Evolutionary conservation across 2,888 invertebrate species (phyloP).

Genomic region (Diaperis boleti): DNA sequence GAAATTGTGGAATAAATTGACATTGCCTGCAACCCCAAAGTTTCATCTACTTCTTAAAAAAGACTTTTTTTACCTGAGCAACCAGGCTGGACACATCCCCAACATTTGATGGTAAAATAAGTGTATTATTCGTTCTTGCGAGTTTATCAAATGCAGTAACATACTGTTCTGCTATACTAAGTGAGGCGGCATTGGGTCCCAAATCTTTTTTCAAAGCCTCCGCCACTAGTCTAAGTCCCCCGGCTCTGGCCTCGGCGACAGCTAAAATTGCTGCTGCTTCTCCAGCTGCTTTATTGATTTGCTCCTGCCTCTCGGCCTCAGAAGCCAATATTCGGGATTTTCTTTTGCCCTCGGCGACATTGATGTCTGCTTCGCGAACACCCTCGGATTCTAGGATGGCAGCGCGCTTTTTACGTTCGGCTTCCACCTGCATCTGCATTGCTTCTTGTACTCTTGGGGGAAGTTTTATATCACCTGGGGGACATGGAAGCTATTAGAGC

Average conservation of each 20-base stretch:
- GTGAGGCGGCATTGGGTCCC: conserved; percentile 90
- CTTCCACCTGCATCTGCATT: conserved; percentile 99
- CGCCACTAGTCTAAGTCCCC: conserved; percentile 84
- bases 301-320: conserved; percentile 95
- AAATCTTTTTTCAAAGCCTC: conserved; percentile 70
- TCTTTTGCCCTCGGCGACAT: conserved; percentile 97
- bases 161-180: conserved; percentile 96
- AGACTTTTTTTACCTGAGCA: conserved; percentile 77
- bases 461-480: conserved; percentile 86
- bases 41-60: no score
- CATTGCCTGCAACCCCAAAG: conserved; percentile 69
- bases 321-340: conserved; percentile 90
- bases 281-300: conserved; percentile 93
- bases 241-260: conserved; percentile 91
- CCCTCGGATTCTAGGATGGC: conserved; percentile 98
- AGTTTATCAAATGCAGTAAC: conserved; percentile 93
- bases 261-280: conserved; percentile 92
- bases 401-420: conserved; percentile 96
- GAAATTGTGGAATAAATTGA: conserved; percentile 73
- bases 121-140: conserved; percentile 93
- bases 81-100: conserved; percentile 85
- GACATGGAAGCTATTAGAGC: no score
- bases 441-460: conserved; percentile 96
- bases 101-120: conserved; percentile 92
- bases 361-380: conserved; percentile 90